Percentiles rank a stretch among this genome's conserved stretches.
phyloP scores from a whole-genome alignment of 1,140 invertebrate species.

The Drosophila baimaii region DNA sequence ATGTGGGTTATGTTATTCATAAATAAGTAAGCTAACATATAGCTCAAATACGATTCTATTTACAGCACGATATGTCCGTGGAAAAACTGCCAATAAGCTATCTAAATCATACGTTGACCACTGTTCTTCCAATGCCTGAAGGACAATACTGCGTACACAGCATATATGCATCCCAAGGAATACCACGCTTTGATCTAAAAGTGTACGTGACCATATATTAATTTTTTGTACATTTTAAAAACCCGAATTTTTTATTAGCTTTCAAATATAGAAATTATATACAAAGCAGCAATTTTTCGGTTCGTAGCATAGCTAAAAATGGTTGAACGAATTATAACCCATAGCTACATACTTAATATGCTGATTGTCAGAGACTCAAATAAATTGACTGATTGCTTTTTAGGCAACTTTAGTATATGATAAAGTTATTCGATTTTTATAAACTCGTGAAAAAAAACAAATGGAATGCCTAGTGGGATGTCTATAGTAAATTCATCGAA shows the following conservation, averaged over 20 bases:
- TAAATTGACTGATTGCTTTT: too few relatives aligned
- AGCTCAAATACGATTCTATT: not conserved
- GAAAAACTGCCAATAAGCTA: constrained; percentile 3
- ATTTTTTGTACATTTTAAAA: not conserved
- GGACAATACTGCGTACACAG: not conserved
- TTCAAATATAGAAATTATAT: too few relatives aligned
- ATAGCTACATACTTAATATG: too few relatives aligned
- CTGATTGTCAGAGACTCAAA: too few relatives aligned
- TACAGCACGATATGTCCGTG: not conserved
- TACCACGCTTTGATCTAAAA: not conserved
- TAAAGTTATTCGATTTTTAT: too few relatives aligned
- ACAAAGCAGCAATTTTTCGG: not conserved
- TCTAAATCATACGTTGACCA: not conserved
- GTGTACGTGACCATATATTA: not conserved
- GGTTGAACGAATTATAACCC: too few relatives aligned
- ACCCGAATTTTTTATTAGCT: too few relatives aligned
- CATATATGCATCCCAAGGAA: not conserved
- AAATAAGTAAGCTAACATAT: not conserved
- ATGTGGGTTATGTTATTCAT: not conserved
- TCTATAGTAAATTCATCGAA: too few relatives aligned
- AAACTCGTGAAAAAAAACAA: too few relatives aligned
- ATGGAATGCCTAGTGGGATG: too few relatives aligned
- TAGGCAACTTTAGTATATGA: too few relatives aligned
- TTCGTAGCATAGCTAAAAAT: not conserved
- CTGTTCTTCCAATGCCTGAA: constrained; percentile 1